Base-by-base conservation (phyloP, 2,797 vertebrate species). In the Hafferia zeledoni region DNA sequence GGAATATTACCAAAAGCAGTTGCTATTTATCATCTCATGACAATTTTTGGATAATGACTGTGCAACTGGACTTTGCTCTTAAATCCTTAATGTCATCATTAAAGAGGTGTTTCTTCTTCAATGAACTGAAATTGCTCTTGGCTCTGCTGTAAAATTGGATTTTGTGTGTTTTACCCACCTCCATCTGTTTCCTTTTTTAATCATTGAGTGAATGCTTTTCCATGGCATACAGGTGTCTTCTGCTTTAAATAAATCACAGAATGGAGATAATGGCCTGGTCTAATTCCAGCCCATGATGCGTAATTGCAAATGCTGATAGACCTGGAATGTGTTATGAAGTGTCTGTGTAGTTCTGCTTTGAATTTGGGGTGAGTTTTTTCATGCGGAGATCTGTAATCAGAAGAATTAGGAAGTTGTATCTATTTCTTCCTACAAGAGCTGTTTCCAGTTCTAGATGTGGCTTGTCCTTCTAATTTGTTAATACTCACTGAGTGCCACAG, bases 141-240 rank as follows among this genome's bases (percentile, higher is more conserved):
- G 82, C 64, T 70, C 57, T 85, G 71, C 89, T 86, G 59, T 95
- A 95, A 97, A 74, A 96, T 72, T 93, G 95, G 71, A 64, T 50
- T 90, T 67, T 86, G 49, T 57, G 27, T 55, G 30, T 64, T 90
- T 83, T 74, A 83, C 65, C 87, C 76, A 63, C 35, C 85, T 96
- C 94, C 90, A 93, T 95, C 95, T 95, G 69, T 93, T 93, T 95
- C 69, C 90, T 50, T 87, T 92, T 95, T 83, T 83, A 97, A 97
- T 93, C 39, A 27, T 41, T 70, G 88, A 76, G 70, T 93, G 92
- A 91, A 65, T 84, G 91, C 63, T 91, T 94, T 78, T 92, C 79
- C 92, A 4, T 41, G 94, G 76, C 28, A 44, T 94, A 81, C 94
- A 96, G 95, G 82, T 97, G 94, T 72, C 50, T 84, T 87, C 39